Base-by-base conservation (phyloP, 2,113 vertebrate species). In the Dascyllus trimaculatus region DNA sequence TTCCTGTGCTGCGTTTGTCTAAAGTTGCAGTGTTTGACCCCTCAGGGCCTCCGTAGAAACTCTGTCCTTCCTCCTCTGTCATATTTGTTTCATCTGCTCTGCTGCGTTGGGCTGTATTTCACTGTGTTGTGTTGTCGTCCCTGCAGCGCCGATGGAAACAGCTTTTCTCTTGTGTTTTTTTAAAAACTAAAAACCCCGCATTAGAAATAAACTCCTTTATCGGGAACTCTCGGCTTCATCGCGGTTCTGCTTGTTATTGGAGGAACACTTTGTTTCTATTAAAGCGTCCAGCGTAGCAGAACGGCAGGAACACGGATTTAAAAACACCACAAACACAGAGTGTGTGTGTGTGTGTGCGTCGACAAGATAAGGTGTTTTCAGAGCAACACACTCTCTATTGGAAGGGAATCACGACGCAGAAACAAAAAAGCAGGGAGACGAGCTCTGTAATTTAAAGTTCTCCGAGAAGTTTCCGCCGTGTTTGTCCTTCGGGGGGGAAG, bases 211-310 rank as follows among this genome's bases (percentile, higher is more conserved):
- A 77, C 52, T 21, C 66, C 66, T 64, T 71, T 46, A 84, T 83
- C 75, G 51, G 49, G 22, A 21, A 11, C 65, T 4, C 46, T 24
- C 10, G 26, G 21, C 65, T 87, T 81, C 46, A 84, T 89, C 83
- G 61, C 57, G 7, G 32, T 60, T 65, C 45, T 48, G 57, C 52
- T 58, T 67, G 78, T 80, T 71, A 78, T 71, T 72, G 78, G 82
- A 85, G 74, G 82, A 85, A 54, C 76, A 52, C 73, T 87, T 88
- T 78, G 84, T 85, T 87, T 54, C 71, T 35, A 84, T 83, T 84
- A 88, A 85, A 73, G 78, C 17, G 21, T 69, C 64, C 82, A 52
- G 59, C 43, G 21, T 11, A 32, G 89, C 81, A 77, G 80, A 87
- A 84, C 77, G 1, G 1, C 57, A 56, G 72, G 63, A 87, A 88